A percentile compares a stretch with the other conserved stretches of the same genome.
phyloP scores from a whole-genome alignment of 2,888 invertebrate genomes.

The Hirtodrosophila trivittata region DNA sequence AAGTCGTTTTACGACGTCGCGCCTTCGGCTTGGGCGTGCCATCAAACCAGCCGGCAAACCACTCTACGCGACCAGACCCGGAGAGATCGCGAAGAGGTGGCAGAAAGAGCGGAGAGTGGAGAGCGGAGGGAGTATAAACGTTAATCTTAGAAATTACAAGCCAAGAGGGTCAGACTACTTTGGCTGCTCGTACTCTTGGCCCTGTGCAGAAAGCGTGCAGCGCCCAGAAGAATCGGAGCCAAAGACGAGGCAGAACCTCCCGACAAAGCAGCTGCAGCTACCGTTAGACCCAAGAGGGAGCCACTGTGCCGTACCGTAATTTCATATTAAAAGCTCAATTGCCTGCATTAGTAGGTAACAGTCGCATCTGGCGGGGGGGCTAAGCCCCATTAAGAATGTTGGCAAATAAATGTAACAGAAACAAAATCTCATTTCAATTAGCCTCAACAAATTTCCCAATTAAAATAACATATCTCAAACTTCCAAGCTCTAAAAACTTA shows the following conservation, averaged over 20 bases:
- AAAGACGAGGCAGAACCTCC: constrained; percentile 5
- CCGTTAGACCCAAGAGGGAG: constrained; percentile 35
- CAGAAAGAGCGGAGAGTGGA: not conserved
- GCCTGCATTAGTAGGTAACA: not conserved
- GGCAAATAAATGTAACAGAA: no score
- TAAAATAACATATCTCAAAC: no score
- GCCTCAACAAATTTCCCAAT: not conserved
- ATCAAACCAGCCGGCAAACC: constrained; percentile 85
- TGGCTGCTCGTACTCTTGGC: constrained; percentile 6
- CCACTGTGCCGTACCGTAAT: constrained; percentile 40
- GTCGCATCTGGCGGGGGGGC: no score
- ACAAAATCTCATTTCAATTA: no score
- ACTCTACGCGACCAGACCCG: constrained; percentile 71
- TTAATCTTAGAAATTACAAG: not conserved
- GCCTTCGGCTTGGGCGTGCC: constrained; percentile 66
- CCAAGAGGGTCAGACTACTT: constrained; percentile 15
- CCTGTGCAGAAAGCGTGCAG: constrained; percentile 53
- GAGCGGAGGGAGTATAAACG: not conserved
- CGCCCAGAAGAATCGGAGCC: not conserved
- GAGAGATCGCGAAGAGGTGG: no score
- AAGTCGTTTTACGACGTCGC: constrained; percentile 62
- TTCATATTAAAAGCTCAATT: not conserved
- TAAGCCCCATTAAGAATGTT: no score
- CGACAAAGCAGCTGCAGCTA: not conserved
- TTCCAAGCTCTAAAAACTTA: no score